Conservation (phyloP, 2,113 vertebrate genomes). For the Oriolus oriolus region DNA sequence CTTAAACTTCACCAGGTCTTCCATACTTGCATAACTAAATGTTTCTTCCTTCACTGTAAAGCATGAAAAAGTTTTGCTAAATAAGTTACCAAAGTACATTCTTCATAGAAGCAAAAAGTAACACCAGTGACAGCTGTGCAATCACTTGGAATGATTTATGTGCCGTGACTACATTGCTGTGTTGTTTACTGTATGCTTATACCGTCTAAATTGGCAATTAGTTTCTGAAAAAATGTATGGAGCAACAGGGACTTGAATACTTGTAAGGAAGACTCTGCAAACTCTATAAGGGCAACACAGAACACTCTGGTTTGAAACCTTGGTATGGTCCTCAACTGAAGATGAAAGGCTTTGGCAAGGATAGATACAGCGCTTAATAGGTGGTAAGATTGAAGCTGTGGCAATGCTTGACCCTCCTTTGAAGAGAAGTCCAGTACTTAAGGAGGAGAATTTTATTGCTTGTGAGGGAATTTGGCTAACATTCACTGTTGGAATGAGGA, state of each 20-base stretch:
- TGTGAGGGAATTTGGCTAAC: background rate
- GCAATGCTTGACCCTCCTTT: background rate
- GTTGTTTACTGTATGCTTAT: background rate
- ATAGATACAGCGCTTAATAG: background rate
- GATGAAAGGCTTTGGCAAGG: background rate
- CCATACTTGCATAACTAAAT: background rate
- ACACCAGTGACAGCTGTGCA: background rate
- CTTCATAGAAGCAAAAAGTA: background rate
- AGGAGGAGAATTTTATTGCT: background rate
- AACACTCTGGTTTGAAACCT: background rate
- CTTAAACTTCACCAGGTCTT: background rate
- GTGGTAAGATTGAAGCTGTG: background rate
- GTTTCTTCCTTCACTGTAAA: background rate
- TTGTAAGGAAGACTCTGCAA: background rate
- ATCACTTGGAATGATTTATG: background rate
- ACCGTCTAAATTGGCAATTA: background rate
- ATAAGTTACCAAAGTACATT: background rate
- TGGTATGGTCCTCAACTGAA: background rate
- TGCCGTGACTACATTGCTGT: fast-evolving
- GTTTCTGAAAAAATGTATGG: background rate
- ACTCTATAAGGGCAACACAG: background rate
- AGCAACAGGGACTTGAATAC: background rate
- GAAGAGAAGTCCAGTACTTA: background rate
- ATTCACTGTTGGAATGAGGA: background rate
- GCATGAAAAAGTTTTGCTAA: background rate